Evolutionary conservation across 2,113 vertebrate species (phyloP).

Genomic region (Synodontis membranacea): DNA sequence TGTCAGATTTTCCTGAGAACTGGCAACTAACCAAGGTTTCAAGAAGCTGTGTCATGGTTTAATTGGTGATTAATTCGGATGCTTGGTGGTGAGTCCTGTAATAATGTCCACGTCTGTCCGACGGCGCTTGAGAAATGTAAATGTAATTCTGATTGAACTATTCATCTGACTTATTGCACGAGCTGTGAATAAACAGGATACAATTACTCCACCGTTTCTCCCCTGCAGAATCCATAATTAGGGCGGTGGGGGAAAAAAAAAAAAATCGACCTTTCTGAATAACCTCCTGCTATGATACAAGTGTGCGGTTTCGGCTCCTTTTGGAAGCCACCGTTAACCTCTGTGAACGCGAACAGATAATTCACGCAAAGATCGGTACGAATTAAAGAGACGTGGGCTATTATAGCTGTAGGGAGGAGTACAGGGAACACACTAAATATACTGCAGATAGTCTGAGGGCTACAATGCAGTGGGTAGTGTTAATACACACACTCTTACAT

Average conservation of each 20-base stretch:
- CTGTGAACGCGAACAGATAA: slow-evolving; percentile 27
- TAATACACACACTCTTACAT: not conserved
- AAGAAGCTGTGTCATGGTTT: not conserved
- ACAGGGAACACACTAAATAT: not conserved
- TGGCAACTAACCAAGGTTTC: not conserved
- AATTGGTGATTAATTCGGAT: not conserved
- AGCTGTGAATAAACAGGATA: slow-evolving; percentile 8
- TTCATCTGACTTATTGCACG: slow-evolving; percentile 7
- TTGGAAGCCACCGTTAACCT: slow-evolving; percentile 18
- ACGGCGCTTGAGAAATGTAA: not conserved
- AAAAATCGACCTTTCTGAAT: slow-evolving; percentile 9
- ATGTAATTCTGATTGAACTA: not conserved
- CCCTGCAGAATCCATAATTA: slow-evolving; percentile 15
- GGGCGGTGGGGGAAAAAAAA: not conserved
- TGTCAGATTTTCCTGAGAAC: not conserved
- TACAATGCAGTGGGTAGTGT: slow-evolving; percentile 8
- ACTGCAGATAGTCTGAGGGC: not conserved
- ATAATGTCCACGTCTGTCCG: not conserved
- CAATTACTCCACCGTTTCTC: not conserved
- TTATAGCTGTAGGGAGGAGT: slow-evolving; percentile 15
- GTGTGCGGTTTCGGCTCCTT: not conserved
- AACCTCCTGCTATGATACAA: slow-evolving; percentile 9
- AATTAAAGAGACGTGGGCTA: not conserved
- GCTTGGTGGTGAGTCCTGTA: not conserved
- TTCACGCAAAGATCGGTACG: slow-evolving; percentile 20